Base-by-base conservation (phyloP, 1,140 invertebrate species). In the Marisa cornuarietis region DNA sequence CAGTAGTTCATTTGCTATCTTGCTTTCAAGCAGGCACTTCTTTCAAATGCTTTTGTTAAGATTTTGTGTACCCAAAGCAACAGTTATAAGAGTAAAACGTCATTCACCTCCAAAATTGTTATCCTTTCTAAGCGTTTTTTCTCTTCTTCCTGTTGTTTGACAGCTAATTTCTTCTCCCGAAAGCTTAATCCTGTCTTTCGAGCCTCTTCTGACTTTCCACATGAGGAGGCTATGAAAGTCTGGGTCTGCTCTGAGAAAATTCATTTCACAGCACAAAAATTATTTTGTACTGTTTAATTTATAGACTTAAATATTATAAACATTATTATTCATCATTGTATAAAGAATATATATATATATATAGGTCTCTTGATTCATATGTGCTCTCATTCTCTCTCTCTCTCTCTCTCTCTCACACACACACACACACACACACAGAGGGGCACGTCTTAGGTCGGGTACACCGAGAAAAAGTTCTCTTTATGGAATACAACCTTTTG, bases 81-180 rank as follows among this genome's bases (percentile, higher is more conserved):
- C 16, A 68, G 76, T n/a, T 63, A 54, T n/a, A 13, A 24, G n/a
- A 22, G 14, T 42, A 16, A 68, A 51, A 16, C 7, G 10, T 24
- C 54, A 52, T 58, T 71, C 79, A 87, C 85, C 78, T 87, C 82
- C 16, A 85, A 68, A 18, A 87, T 85, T 71, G 86, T 86, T 14
- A 87, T 84, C 76, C 86, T 83, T 81, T 87, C 85, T 52, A 72
- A 65, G 61, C 83, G 63, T 71, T 82, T 82, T 71, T 85, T 87
- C 13, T 87, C 83, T 61, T 83, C 68, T 52, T 85, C 83, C 66
- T 84, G 78, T 9, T 52, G 22, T 31, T 82, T 83, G 6, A 83
- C 83, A 16, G 84, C 85, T 65, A 81, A 76, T 71, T 86, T 87
- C 54, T 87, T 87, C 61, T 87, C 86, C 54, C 83, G 82, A 66